Percentiles rank a stretch among this genome's conserved stretches.
phyloP scores from a whole-genome alignment of 2,113 vertebrate genomes.

The Hydropotes inermis region DNA sequence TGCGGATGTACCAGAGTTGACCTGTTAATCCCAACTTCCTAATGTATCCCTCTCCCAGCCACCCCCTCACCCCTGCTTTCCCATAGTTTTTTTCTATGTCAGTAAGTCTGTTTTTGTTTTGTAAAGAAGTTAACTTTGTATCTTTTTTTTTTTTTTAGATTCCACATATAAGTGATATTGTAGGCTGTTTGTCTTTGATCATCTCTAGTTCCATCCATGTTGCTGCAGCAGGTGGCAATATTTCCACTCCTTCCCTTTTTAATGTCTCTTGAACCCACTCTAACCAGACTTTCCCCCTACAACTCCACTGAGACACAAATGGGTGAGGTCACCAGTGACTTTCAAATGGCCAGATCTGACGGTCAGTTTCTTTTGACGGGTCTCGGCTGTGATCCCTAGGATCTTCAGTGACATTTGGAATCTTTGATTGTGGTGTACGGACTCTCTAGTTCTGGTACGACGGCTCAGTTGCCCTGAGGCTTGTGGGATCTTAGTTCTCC shows the following conservation, averaged over 20 bases:
- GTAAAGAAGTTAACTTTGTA: neutral
- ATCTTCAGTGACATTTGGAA: neutral
- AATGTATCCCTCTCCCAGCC: neutral
- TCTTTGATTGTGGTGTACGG: neutral
- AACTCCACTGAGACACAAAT: neutral
- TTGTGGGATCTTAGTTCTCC: neutral
- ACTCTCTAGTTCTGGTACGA: neutral
- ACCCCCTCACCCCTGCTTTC: neutral
- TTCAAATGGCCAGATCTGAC: neutral
- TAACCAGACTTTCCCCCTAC: neutral
- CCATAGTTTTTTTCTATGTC: neutral
- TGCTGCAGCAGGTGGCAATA: neutral
- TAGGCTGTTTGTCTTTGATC: neutral
- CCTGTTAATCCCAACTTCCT: neutral
- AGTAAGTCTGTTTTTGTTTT: neutral
- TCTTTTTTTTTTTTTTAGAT: neutral
- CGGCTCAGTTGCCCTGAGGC: neutral
- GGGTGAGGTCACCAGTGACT: neutral
- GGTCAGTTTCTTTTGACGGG: neutral
- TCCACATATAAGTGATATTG: neutral
- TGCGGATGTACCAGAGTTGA: neutral
- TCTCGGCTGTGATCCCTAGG: neutral
- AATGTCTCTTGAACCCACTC: neutral
- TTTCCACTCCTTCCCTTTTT: neutral
- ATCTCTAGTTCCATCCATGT: neutral